Base-by-base conservation (phyloP, 2,888 invertebrate genomes). In the Pseudococcus jackbeardsleyi region DNA sequence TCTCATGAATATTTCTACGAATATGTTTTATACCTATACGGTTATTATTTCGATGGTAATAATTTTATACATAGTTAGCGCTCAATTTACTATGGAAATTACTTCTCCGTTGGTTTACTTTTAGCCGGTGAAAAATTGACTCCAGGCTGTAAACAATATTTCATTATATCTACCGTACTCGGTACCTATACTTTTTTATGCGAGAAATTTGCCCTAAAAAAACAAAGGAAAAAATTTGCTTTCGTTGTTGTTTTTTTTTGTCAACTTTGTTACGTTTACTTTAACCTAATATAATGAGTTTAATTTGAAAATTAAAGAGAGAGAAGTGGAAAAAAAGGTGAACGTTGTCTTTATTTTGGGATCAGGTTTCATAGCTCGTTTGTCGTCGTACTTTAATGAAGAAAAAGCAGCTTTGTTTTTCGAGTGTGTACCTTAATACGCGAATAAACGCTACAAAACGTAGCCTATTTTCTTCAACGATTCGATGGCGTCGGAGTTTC, bases 311-410 rank as follows among this genome's bases (percentile, higher is more conserved):
- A 59, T 59, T 59, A 59, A 59, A 59, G 19, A 8, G 59, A 50
- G 17, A 17, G 26, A 33, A 3, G 26, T 33, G 3, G 9, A 59
- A 6, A 19, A 59, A 59, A 19, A 59, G 9, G 19, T 9, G 19
- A 19, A 59, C 6, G 7, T 0, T n/a, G 19, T 59, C 59, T 59
- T 59, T 59, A 59, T 19, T 59, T 59, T 19, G 19, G 54, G 59
- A 59, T 59, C 59, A 59, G 19, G 19, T 59, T 59, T 59, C 59
- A 59, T 59, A 19, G 59, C 59, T 59, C 59, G 59, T 59, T 59
- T 59, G 59, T 19, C 19, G 19, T 59, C 59, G 26, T 59, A 59
- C 19, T 19, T 59, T 59, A 59, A 59, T 59, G 19, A 59, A 59
- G 59, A 33, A 59, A 59, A 59, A 59, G 19, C 19, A 5, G 19